These are phyloP conservation scores for Oreochromis tanganicae DNA, from an alignment of 2,113 vertebrate genomes.

Conservation along the genomic window DNA sequence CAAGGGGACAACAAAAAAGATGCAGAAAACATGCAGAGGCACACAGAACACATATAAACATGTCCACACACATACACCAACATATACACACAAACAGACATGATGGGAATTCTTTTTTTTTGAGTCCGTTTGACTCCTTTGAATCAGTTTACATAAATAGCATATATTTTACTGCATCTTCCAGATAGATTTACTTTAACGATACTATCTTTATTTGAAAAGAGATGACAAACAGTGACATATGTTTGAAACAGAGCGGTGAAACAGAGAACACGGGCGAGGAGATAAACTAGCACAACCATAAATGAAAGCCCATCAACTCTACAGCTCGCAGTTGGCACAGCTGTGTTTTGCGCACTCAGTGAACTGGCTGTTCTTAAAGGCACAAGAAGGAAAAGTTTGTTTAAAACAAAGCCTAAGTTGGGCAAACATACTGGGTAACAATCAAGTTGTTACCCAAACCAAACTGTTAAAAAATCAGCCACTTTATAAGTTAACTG, in stretches of 20 bases:
- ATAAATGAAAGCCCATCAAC: not conserved
- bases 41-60: not conserved
- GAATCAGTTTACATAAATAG: not conserved
- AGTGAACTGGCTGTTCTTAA: not conserved
- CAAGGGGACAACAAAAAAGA: constrained; percentile 9
- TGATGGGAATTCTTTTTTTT: not conserved
- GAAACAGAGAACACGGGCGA: not conserved
- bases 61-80: not conserved
- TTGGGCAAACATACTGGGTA: not conserved
- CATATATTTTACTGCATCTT: not conserved
- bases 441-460: not conserved
- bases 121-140: not conserved
- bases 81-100: not conserved
- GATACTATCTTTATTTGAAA: not conserved
- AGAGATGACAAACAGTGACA: not conserved
- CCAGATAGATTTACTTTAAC: not conserved
- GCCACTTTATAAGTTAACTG: not conserved
- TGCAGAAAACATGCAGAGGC: not conserved
- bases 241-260: not conserved
- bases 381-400: not conserved
- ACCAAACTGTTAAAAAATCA: not conserved
- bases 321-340: not conserved
- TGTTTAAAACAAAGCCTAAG: not conserved
- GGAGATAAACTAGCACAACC: not conserved
- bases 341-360: not conserved